phyloP scores from a whole-genome alignment of 2,113 vertebrate genomes.

The Mellivora capensis region DNA sequence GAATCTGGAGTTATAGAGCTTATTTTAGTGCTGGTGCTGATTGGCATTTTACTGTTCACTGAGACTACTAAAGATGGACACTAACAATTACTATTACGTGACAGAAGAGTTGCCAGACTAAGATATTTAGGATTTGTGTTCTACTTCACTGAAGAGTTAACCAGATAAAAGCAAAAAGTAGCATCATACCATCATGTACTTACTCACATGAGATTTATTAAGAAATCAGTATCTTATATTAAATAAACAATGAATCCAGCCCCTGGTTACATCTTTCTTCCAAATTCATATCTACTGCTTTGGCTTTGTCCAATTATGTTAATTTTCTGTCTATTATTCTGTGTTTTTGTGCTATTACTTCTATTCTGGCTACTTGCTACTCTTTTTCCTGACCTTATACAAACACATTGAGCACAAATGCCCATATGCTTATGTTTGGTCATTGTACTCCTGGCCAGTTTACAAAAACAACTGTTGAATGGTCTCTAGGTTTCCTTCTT shows the following conservation, averaged over 20 bases:
- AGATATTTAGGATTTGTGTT: neutral
- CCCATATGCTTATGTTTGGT: neutral
- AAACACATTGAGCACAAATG: neutral
- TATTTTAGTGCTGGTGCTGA: neutral
- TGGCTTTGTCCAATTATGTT: neutral
- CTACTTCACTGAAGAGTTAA: neutral
- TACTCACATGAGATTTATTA: neutral
- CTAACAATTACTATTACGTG: neutral
- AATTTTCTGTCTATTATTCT: neutral
- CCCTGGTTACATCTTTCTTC: neutral
- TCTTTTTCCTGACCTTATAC: slow-evolving; percentile 9
- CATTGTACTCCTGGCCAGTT: neutral
- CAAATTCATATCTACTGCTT: neutral
- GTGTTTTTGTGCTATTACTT: neutral
- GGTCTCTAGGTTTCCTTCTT: neutral
- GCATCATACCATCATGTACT: neutral
- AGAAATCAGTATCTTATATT: slow-evolving; percentile 5
- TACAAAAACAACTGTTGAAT: neutral
- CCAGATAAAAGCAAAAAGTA: slow-evolving; percentile 5
- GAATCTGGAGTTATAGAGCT: neutral
- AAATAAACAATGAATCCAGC: neutral
- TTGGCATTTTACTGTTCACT: neutral
- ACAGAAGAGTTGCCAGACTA: neutral
- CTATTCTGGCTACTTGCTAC: neutral
- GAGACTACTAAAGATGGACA: neutral